phyloP scores from a whole-genome alignment of 1,140 invertebrate genomes.

The Pectinophora gossypiella region DNA sequence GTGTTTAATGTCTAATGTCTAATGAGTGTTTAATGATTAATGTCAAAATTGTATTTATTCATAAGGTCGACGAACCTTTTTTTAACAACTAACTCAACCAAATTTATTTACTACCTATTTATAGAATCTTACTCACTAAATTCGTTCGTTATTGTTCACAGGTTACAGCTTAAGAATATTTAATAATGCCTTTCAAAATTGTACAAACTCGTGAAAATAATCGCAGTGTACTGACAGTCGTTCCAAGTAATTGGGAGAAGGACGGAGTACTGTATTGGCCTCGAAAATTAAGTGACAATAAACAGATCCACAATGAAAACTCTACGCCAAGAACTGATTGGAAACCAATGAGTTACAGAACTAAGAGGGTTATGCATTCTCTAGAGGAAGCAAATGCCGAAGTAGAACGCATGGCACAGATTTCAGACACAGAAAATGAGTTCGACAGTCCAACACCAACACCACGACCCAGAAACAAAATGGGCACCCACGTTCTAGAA shows the following conservation, averaged over 20 bases:
- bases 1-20: too few species aligned
- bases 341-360: neutral
- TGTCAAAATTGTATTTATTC: too few species aligned
- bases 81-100: too few species aligned
- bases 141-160: too few species aligned
- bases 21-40: too few species aligned
- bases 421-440: neutral
- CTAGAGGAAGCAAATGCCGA: neutral
- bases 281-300: neutral
- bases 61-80: too few species aligned
- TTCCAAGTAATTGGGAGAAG: neutral
- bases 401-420: neutral
- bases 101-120: too few species aligned
- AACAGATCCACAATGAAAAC: neutral
- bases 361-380: neutral
- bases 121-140: too few species aligned
- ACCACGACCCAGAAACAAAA: neutral
- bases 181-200: neutral
- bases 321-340: neutral
- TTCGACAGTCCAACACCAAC: neutral
- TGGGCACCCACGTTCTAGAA: neutral
- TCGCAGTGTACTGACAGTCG: too few species aligned
- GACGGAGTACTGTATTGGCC: neutral
- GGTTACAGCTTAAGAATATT: too few species aligned
- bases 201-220: neutral